phyloP scores from a whole-genome alignment of 2,888 invertebrate species.

The Rotaria macrura region DNA sequence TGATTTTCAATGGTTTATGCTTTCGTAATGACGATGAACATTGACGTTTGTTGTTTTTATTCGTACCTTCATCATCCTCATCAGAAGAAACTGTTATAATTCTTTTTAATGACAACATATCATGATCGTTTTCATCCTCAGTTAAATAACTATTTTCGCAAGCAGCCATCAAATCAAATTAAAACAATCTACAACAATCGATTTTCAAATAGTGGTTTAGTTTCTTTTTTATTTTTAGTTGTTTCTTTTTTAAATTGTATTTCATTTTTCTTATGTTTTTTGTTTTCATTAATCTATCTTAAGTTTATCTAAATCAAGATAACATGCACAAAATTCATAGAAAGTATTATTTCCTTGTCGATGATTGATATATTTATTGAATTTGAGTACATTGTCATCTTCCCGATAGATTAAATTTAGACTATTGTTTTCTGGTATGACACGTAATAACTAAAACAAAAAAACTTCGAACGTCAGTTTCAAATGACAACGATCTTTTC shows the following conservation, averaged over 20 bases:
- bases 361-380: constrained; percentile 53
- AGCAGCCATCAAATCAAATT: not conserved
- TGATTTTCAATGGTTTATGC: not conserved
- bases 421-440: constrained; percentile 50
- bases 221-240: not conserved
- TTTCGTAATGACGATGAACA: not conserved
- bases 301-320: constrained; percentile 17
- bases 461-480: no score
- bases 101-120: not conserved
- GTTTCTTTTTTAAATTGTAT: not conserved
- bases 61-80: not conserved
- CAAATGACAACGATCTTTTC: not conserved
- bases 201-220: not conserved
- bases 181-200: not conserved
- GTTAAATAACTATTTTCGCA: not conserved
- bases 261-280: no score
- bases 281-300: not conserved
- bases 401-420: constrained; percentile 52
- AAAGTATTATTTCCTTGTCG: not conserved
- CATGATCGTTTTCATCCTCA: not conserved
- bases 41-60: not conserved
- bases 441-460: constrained; percentile 48
- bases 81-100: not conserved
- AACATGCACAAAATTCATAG: constrained; percentile 21
- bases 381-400: constrained; percentile 50